Conservation (phyloP, 2,888 invertebrate genomes). For the Acronicta leporina region DNA sequence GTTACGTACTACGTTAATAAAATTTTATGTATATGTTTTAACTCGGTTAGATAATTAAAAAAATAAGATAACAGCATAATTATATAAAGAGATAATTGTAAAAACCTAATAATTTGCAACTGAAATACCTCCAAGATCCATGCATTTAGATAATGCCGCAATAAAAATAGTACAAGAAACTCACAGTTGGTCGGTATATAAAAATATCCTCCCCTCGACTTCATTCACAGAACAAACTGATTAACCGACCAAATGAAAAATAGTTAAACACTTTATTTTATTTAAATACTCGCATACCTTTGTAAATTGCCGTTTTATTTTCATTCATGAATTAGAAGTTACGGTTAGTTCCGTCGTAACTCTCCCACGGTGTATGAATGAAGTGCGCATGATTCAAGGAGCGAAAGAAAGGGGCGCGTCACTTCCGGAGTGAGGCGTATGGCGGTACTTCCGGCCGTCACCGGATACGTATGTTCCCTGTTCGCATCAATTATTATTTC, state of each 20-base stretch:
- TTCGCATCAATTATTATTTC: slow-evolving; percentile 85
- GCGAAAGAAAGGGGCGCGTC: slow-evolving; percentile 84
- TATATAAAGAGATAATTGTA: too few relatives aligned
- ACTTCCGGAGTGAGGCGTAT: slow-evolving; percentile 83
- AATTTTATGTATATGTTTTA: too few relatives aligned
- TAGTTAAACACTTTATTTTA: slow-evolving; percentile 68
- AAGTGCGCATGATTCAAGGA: slow-evolving; percentile 68
- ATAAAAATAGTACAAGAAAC: slow-evolving; percentile 69
- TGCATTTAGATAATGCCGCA: slow-evolving; percentile 48
- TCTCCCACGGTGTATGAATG: slow-evolving; percentile 84
- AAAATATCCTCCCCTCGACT: slow-evolving; percentile 72
- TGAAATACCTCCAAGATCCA: slow-evolving; percentile 22
- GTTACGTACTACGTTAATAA: too few relatives aligned
- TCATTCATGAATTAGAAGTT: slow-evolving; percentile 82
- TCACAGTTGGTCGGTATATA: slow-evolving; percentile 66
- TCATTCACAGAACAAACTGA: slow-evolving; percentile 71
- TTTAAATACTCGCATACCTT: slow-evolving; percentile 66
- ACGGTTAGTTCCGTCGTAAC: slow-evolving; percentile 74
- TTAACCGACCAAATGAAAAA: slow-evolving; percentile 70
- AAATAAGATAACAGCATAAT: too few relatives aligned
- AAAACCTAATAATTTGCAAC: neutral
- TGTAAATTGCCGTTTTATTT: slow-evolving; percentile 72
- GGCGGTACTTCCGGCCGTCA: slow-evolving; percentile 82
- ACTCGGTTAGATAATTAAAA: slow-evolving; percentile 12
- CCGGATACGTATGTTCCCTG: slow-evolving; percentile 83